Percentiles rank a stretch among this genome's conserved stretches.
These are phyloP conservation scores for Parauchenoglanis punctatus DNA, from an alignment of 2,797 vertebrate genomes.

Conservation along the genomic window DNA sequence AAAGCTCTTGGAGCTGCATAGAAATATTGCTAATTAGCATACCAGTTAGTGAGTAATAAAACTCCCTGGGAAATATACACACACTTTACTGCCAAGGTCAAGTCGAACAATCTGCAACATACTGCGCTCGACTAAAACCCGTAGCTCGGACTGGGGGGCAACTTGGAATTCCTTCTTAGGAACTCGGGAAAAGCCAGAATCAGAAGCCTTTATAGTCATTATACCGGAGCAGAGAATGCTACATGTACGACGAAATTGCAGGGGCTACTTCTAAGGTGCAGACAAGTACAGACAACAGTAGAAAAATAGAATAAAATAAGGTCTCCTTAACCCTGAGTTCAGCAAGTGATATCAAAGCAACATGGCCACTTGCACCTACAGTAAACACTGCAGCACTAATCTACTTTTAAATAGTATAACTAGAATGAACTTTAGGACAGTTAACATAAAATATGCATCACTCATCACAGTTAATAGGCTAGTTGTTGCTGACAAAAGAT, in stretches of 20 bases:
- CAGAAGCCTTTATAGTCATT: too few species aligned
- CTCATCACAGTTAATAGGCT: background rate
- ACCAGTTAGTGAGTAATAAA: background rate
- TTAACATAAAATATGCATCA: background rate
- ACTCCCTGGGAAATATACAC: background rate
- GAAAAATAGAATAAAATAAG: background rate
- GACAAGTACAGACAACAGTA: too few species aligned
- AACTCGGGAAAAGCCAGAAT: background rate
- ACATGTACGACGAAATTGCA: too few species aligned
- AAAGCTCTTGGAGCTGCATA: background rate
- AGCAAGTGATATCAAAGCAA: background rate
- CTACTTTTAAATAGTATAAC: background rate
- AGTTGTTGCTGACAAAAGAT: background rate
- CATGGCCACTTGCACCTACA: background rate
- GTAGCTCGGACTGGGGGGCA: background rate
- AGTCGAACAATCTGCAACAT: background rate
- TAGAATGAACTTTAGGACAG: background rate
- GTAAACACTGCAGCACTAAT: background rate
- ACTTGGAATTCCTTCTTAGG: background rate
- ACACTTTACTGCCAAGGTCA: background rate
- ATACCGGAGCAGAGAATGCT: too few species aligned
- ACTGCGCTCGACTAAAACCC: background rate
- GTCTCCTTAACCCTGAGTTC: background rate
- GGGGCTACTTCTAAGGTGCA: too few species aligned
- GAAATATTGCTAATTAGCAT: background rate